These are phyloP conservation scores for Oxyura jamaicensis DNA, from an alignment of 2,113 vertebrate species.

Conservation along the genomic window DNA sequence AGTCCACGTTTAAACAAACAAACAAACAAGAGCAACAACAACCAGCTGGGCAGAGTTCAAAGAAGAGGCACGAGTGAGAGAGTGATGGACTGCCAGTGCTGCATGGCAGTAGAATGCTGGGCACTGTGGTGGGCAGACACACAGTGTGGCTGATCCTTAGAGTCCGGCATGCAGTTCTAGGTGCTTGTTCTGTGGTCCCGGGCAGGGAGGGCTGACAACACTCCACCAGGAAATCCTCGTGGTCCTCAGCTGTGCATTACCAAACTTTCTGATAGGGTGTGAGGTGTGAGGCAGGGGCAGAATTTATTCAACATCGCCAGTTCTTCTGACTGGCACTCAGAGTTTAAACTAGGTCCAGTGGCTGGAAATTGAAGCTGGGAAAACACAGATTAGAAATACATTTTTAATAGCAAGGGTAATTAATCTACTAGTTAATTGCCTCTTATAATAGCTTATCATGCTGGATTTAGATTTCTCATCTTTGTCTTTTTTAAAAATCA, in stretches of 20 bases:
- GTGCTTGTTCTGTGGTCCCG: accelerated
- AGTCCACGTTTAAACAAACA: accelerated
- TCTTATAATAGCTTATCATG: background rate
- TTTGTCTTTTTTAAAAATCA: background rate
- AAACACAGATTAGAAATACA: background rate
- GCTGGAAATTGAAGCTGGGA: background rate
- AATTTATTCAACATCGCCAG: background rate
- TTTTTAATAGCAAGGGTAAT: background rate
- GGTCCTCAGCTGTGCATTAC: accelerated
- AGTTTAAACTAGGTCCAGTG: background rate
- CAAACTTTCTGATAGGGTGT: accelerated
- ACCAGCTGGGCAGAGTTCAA: background rate
- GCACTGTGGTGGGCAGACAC: background rate
- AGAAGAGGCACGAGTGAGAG: background rate
- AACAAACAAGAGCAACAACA: too few relatives aligned
- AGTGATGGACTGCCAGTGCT: accelerated
- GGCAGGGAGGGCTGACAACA: background rate
- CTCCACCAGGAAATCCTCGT: accelerated
- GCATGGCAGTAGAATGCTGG: accelerated
- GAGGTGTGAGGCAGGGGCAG: background rate
- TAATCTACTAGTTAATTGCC: conserved; percentile 10
- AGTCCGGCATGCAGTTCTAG: background rate
- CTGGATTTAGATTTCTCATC: background rate
- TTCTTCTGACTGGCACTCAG: background rate
- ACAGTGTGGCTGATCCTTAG: accelerated